These are phyloP conservation scores for Dendrolimus punctatus DNA, from an alignment of 1,140 invertebrate species.

Conservation along the genomic window DNA sequence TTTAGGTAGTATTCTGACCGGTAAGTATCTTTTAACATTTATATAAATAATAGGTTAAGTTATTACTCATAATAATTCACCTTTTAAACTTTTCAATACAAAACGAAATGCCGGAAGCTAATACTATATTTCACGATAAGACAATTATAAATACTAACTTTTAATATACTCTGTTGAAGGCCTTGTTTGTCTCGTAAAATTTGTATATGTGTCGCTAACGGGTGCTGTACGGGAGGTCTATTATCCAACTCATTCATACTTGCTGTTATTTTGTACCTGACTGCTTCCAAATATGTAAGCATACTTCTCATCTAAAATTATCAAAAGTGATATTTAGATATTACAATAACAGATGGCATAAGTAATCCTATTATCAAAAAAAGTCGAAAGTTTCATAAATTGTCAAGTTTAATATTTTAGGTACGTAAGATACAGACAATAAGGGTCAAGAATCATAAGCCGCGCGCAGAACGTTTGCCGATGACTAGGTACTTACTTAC, in stretches of 20 bases:
- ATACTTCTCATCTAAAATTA: slow-evolving; percentile 88
- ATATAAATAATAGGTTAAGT: too few species aligned
- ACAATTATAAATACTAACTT: slow-evolving; percentile 66
- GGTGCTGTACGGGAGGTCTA: slow-evolving; percentile 82
- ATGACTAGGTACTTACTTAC: too few species aligned
- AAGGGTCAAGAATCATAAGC: too few species aligned
- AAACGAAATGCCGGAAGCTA: too few species aligned
- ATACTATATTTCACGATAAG: neutral
- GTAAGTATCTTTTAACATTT: too few species aligned
- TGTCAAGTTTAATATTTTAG: too few species aligned
- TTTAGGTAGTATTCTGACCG: too few species aligned
- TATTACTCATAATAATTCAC: too few species aligned
- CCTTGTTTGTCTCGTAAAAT: slow-evolving; percentile 92
- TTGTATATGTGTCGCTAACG: slow-evolving; percentile 88
- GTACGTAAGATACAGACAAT: too few species aligned
- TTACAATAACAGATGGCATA: neutral
- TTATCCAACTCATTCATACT: slow-evolving; percentile 87
- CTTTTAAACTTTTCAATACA: neutral
- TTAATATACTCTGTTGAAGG: slow-evolving; percentile 87
- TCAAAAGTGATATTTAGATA: slow-evolving; percentile 1
- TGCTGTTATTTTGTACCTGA: slow-evolving; percentile 88
- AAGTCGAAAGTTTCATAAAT: too few species aligned
- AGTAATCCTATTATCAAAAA: too few species aligned
- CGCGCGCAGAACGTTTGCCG: too few species aligned
- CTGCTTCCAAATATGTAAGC: slow-evolving; percentile 92